A percentile compares a stretch with the other conserved stretches of the same genome.
Evolutionary conservation across 2,113 vertebrate genomes (phyloP).

Genomic region (Lophius piscatorius): DNA sequence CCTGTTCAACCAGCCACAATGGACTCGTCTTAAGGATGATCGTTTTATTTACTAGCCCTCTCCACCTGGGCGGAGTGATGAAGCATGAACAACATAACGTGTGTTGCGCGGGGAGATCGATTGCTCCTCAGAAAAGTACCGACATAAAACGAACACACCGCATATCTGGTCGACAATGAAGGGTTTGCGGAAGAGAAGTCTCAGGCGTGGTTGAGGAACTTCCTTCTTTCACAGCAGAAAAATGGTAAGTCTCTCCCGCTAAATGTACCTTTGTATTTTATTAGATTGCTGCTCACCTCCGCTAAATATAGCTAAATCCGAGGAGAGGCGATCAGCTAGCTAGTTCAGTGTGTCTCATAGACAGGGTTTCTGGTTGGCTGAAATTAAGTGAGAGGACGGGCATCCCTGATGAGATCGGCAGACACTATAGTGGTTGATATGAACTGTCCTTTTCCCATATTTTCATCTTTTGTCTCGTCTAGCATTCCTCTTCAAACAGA

Average conservation of each 20-base stretch:
- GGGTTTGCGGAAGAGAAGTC: conserved; percentile 74
- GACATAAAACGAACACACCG: conserved; percentile 11
- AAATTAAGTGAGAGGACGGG: conserved; percentile 22
- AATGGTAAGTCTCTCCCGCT: conserved; percentile 74
- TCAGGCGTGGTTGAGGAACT: conserved; percentile 82
- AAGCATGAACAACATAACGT: fast-evolving
- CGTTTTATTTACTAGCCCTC: fast-evolving
- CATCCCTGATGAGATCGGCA: conserved; percentile 51
- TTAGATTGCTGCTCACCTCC: conserved; percentile 8
- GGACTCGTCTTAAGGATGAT: conserved; percentile 6
- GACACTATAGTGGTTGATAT: conserved; percentile 34
- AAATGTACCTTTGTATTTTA: background rate
- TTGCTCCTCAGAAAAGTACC: background rate
- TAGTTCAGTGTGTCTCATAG: background rate
- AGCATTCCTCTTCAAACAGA: no score
- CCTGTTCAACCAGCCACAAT: conserved; percentile 5
- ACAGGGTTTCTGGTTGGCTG: conserved; percentile 7
- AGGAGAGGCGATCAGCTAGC: background rate
- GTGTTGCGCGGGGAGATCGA: background rate
- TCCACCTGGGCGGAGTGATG: conserved; percentile 14
- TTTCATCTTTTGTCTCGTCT: background rate
- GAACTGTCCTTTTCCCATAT: conserved; percentile 21
- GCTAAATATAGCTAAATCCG: background rate
- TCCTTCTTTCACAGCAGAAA: conserved; percentile 78
- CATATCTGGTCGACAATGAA: conserved; percentile 28